phyloP scores from a whole-genome alignment of 2,797 vertebrate species.

The Poecilia velifera region DNA sequence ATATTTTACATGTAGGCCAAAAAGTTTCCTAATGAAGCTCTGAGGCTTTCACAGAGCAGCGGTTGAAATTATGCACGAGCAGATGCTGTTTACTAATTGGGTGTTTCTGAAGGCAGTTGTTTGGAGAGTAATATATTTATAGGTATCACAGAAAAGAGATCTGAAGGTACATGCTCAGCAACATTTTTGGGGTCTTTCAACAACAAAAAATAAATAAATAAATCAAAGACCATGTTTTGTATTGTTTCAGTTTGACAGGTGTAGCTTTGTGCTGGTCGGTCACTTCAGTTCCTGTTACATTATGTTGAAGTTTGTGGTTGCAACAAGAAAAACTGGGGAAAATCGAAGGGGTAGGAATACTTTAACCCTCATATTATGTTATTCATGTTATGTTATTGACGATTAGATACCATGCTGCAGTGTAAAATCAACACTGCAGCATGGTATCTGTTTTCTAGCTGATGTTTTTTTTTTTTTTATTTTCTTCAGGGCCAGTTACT shows the following conservation, averaged over 20 bases:
- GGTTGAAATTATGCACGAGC: not conserved
- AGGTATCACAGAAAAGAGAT: not conserved
- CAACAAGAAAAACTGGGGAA: not conserved
- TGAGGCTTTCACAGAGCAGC: not conserved
- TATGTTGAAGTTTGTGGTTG: not conserved
- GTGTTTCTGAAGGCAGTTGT: not conserved
- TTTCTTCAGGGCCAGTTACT: not conserved
- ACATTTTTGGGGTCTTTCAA: not conserved
- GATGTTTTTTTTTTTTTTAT: not conserved
- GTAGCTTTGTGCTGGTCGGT: not conserved
- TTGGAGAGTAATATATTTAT: not conserved
- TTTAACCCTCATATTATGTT: not conserved
- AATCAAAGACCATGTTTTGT: not conserved
- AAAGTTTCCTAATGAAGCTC: not conserved
- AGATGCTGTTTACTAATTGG: conserved; percentile 6
- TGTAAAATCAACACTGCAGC: not conserved
- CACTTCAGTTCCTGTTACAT: not conserved
- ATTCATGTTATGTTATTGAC: too few species aligned
- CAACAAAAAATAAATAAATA: too few species aligned
- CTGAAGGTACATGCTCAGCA: not conserved
- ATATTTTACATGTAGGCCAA: not conserved
- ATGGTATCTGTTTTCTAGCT: not conserved
- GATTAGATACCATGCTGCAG: not conserved
- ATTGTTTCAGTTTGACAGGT: not conserved
- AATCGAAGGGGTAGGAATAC: not conserved